Evolutionary conservation across 2,888 invertebrate species (phyloP).

Genomic region (Agrotis clavis): DNA sequence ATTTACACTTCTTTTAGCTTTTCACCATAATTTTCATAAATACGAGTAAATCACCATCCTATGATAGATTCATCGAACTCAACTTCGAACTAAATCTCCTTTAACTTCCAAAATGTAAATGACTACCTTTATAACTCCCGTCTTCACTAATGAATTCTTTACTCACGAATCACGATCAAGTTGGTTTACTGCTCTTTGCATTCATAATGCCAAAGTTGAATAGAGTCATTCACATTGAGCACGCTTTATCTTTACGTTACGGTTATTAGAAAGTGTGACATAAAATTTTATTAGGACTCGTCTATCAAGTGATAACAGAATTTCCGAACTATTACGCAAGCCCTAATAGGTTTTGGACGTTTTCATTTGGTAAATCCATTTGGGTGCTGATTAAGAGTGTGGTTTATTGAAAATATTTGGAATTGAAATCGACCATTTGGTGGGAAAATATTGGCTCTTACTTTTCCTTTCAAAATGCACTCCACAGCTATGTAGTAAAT

Average conservation of each 20-base stretch:
- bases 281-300: constrained; percentile 77
- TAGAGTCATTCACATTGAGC: constrained; percentile 70
- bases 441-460: constrained; percentile 25
- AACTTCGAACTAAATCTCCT: constrained; percentile 41
- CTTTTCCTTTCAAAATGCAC: constrained; percentile 16
- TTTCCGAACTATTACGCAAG: constrained; percentile 66
- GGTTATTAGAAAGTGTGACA: constrained; percentile 76
- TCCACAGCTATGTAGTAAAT: not conserved
- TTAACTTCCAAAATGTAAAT: constrained; percentile 50
- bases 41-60: constrained; percentile 23
- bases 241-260: constrained; percentile 73
- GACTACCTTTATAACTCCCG: constrained; percentile 36
- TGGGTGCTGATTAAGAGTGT: constrained; percentile 32
- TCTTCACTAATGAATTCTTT: constrained; percentile 58
- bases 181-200: constrained; percentile 57
- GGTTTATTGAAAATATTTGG: constrained; percentile 54
- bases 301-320: constrained; percentile 72
- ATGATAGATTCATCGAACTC: constrained; percentile 33
- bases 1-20: not conserved
- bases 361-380: constrained; percentile 55
- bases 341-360: constrained; percentile 64
- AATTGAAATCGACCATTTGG: constrained; percentile 39
- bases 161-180: constrained; percentile 49
- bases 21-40: not conserved
- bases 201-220: constrained; percentile 64